phyloP scores from a whole-genome alignment of 2,797 vertebrate genomes.

The Hapalemur alaotrensis region DNA sequence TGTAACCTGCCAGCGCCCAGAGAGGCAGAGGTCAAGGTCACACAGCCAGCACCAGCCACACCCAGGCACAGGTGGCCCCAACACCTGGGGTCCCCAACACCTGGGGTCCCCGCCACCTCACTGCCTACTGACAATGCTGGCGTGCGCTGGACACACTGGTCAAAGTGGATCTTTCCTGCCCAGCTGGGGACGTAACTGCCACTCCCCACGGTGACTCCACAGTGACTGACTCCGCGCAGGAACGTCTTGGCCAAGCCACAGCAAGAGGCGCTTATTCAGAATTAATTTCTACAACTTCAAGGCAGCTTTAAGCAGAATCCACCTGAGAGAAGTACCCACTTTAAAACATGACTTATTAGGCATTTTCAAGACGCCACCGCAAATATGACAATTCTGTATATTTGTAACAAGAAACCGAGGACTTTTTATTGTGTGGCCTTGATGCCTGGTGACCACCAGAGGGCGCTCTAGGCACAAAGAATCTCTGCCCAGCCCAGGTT shows the following conservation, averaged over 20 bases:
- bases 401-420: neutral
- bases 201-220: rapidly evolving
- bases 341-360: neutral
- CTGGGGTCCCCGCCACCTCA: neutral
- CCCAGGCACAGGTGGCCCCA: rapidly evolving
- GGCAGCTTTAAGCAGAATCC: neutral
- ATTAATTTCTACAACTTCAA: rapidly evolving
- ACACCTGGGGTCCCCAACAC: rapidly evolving
- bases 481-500: too few relatives aligned
- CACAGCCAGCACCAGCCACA: rapidly evolving
- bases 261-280: rapidly evolving
- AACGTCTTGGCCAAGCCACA: rapidly evolving
- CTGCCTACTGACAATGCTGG: rapidly evolving
- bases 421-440: rapidly evolving
- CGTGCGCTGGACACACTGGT: rapidly evolving
- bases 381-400: rapidly evolving
- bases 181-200: rapidly evolving
- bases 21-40: neutral
- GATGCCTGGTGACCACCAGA: neutral
- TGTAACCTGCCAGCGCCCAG: neutral
- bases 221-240: neutral
- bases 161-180: neutral
- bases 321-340: rapidly evolving
- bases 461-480: neutral
- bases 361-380: neutral